Percentiles rank a stretch among this genome's conserved stretches.
Evolutionary conservation across 2,888 invertebrate species (phyloP).

Genomic region (Eupelmus urozonus): DNA sequence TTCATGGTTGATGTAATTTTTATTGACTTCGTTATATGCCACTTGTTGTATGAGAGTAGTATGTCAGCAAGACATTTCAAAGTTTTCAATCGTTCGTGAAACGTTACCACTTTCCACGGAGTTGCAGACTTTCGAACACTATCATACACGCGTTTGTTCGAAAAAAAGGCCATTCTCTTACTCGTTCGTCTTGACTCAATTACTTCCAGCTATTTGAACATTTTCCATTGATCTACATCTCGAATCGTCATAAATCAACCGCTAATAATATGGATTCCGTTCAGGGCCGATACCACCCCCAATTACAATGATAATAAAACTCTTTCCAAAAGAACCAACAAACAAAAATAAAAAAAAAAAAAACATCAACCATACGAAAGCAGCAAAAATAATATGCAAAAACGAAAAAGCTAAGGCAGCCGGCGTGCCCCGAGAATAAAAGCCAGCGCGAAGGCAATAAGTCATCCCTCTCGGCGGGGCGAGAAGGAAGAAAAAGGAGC

Average conservation of each 20-base stretch:
- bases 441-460: not conserved
- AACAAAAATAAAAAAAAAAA: too few species aligned
- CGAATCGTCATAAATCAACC: too few species aligned
- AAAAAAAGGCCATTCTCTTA: not conserved
- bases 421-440: not conserved
- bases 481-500: not conserved
- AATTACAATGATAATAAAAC: not conserved
- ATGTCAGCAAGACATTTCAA: not conserved
- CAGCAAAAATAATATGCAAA: too few species aligned
- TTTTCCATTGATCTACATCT: too few species aligned
- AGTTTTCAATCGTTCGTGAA: conserved; percentile 8
- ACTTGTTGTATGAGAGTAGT: conserved; percentile 8
- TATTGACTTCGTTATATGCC: conserved; percentile 11
- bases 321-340: not conserved
- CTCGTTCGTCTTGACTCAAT: not conserved
- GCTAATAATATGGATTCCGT: too few species aligned
- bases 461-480: not conserved
- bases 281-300: too few species aligned
- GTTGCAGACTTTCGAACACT: not conserved
- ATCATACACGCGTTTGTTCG: not conserved
- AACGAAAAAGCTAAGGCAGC: not conserved
- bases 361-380: too few species aligned
- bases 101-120: not conserved
- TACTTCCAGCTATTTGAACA: not conserved
- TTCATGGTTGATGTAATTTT: not conserved